These are phyloP conservation scores for Trilocha varians DNA, from an alignment of 2,888 invertebrate genomes.

Conservation along the genomic window DNA sequence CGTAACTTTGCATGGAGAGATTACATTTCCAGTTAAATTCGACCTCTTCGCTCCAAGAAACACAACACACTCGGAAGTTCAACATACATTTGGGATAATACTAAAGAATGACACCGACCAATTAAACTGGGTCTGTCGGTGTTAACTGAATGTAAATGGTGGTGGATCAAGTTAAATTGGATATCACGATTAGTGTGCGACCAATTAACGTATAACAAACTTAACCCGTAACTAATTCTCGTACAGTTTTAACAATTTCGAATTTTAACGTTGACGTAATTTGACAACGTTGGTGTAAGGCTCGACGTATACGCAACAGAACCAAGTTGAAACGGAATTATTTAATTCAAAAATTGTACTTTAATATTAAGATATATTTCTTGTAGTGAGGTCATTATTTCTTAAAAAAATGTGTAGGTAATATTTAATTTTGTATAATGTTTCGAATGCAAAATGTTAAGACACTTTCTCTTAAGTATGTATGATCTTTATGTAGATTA, in stretches of 20 bases:
- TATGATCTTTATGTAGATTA: too few relatives aligned
- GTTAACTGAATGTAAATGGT: background rate
- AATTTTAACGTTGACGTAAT: conserved; percentile 55
- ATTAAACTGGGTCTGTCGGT: conserved; percentile 10
- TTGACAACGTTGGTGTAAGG: conserved; percentile 42
- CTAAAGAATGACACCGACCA: conserved; percentile 14
- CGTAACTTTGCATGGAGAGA: conserved; percentile 37
- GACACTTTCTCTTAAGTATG: too few relatives aligned
- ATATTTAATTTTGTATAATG: too few relatives aligned
- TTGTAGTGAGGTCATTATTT: too few relatives aligned
- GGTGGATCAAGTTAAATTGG: conserved; percentile 25
- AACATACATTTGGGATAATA: conserved; percentile 19
- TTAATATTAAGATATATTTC: too few relatives aligned
- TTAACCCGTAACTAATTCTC: conserved; percentile 62
- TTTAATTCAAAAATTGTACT: too few relatives aligned
- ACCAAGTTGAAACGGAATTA: background rate
- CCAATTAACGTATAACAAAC: conserved; percentile 67
- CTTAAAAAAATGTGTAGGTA: too few relatives aligned
- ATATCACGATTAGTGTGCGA: conserved; percentile 39
- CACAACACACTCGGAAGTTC: conserved; percentile 10
- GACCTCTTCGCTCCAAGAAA: conserved; percentile 1
- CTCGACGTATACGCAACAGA: conserved; percentile 20
- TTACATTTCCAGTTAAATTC: conserved; percentile 14
- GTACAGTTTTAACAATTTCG: conserved; percentile 70
- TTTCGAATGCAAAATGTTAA: too few relatives aligned